Evolutionary conservation across 2,113 vertebrate species (phyloP).

Genomic region (Festucalex cinctus): DNA sequence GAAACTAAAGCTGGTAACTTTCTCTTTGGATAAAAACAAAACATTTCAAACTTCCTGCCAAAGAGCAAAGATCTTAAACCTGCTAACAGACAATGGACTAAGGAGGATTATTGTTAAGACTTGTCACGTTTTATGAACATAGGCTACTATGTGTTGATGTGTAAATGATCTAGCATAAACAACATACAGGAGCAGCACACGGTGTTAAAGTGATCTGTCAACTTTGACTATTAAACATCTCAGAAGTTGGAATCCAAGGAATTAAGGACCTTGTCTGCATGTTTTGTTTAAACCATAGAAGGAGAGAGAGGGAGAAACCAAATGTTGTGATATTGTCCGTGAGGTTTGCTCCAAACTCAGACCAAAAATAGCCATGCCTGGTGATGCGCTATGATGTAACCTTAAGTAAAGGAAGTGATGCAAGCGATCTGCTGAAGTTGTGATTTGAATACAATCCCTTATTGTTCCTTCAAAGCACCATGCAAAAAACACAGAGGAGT

Average conservation of each 20-base stretch:
- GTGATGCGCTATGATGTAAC: constrained; percentile 24
- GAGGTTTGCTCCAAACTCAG: constrained; percentile 4
- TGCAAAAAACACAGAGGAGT: constrained; percentile 53
- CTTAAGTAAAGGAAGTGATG: constrained; percentile 59
- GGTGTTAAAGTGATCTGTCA: not conserved
- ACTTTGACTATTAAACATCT: constrained; percentile 2
- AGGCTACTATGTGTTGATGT: no score
- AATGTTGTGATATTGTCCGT: constrained; percentile 9
- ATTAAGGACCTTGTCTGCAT: not conserved
- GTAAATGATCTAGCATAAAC: not conserved
- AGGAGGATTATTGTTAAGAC: not conserved
- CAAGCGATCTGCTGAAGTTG: constrained; percentile 41
- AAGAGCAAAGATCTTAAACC: not conserved
- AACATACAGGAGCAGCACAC: not conserved
- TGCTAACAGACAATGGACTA: not conserved
- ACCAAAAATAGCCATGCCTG: constrained; percentile 38
- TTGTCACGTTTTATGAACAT: not conserved
- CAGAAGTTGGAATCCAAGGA: constrained; percentile 6
- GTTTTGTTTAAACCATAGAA: constrained; percentile 41
- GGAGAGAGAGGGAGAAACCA: constrained; percentile 13
- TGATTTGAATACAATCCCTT: constrained; percentile 54
- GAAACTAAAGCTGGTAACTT: not conserved
- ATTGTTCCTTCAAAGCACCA: constrained; percentile 56
- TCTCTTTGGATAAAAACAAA: not conserved
- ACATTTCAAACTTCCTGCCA: not conserved